Percentiles rank a stretch among this genome's conserved stretches.
Evolutionary conservation across 2,797 vertebrate genomes (phyloP).

Genomic region (Tamandua tetradactyla): DNA sequence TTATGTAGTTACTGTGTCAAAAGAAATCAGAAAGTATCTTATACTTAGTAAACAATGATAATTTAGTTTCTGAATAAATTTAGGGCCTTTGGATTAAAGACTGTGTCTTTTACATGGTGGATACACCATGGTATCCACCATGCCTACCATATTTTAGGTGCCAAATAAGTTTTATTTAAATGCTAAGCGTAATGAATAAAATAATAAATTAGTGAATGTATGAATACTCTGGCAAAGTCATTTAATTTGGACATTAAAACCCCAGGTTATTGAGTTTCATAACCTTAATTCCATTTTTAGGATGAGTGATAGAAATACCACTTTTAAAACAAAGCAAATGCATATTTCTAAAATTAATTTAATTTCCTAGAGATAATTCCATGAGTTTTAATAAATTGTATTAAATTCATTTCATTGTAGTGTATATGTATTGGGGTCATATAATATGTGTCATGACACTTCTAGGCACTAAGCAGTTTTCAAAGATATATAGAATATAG

Average conservation of each 20-base stretch:
- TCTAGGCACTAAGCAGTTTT: neutral
- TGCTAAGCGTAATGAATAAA: neutral
- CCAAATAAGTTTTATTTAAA: neutral
- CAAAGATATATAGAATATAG: neutral
- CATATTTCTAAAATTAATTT: neutral
- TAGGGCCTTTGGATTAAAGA: neutral
- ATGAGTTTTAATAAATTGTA: neutral
- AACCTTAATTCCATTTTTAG: neutral
- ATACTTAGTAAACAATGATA: neutral
- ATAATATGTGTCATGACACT: neutral
- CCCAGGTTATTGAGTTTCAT: neutral
- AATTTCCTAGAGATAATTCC: neutral
- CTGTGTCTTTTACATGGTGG: neutral
- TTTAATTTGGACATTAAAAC: neutral
- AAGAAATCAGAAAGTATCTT: neutral
- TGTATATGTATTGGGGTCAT: neutral
- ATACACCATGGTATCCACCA: too few relatives aligned
- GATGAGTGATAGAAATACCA: neutral
- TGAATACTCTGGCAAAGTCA: neutral
- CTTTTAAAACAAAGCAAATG: neutral
- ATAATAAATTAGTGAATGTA: neutral
- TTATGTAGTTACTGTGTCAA: neutral
- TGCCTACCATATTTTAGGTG: neutral
- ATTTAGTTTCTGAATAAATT: neutral
- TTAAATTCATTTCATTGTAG: neutral